phyloP scores from a whole-genome alignment of 2,113 vertebrate species.

The Neotoma lepida region DNA sequence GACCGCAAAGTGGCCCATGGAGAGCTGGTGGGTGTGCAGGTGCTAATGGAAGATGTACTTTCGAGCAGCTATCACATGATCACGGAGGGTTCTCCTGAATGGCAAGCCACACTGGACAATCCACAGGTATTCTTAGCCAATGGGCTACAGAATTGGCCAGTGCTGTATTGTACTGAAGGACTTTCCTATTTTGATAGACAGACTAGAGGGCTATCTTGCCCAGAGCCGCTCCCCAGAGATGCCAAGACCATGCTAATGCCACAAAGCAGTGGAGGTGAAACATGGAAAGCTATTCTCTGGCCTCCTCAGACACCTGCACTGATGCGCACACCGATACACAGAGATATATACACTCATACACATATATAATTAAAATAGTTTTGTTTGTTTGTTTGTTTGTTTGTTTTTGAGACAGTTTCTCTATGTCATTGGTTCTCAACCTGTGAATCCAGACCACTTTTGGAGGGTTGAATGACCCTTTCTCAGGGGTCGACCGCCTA shows the following conservation, averaged over 20 bases:
- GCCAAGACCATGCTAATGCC: neutral
- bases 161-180: neutral
- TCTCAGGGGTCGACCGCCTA: neutral
- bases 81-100: slow-evolving; percentile 16
- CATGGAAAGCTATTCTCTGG: neutral
- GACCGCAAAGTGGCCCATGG: slow-evolving; percentile 81
- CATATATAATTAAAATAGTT: neutral
- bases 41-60: slow-evolving; percentile 85
- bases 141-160: neutral
- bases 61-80: slow-evolving; percentile 59
- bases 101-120: neutral
- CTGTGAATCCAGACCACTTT: neutral
- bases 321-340: neutral
- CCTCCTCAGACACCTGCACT: neutral
- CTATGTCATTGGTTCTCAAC: neutral
- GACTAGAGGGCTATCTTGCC: neutral
- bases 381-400: neutral
- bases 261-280: accelerated
- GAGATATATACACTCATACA: neutral
- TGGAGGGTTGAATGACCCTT: neutral
- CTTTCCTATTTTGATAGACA: neutral
- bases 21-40: slow-evolving; percentile 82
- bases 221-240: neutral
- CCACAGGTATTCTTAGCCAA: slow-evolving; percentile 69
- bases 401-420: neutral